phyloP scores from a whole-genome alignment of 2,797 vertebrate species.

The Sparus aurata region DNA sequence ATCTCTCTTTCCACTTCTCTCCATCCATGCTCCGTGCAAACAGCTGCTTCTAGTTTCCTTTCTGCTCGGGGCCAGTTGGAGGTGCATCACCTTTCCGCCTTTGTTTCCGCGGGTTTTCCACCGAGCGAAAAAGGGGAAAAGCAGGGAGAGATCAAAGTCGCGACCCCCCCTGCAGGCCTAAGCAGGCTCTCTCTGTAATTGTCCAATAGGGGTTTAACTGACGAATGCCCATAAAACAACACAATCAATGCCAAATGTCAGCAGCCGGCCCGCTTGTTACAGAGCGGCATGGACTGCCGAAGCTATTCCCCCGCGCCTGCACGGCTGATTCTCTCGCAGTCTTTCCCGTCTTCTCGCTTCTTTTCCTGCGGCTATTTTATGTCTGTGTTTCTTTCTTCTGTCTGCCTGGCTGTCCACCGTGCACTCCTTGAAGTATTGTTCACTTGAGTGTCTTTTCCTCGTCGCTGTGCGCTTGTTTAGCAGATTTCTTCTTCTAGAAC shows the following conservation, averaged over 20 bases:
- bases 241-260: constrained; percentile 77
- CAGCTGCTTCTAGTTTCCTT: constrained; percentile 75
- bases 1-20: neutral
- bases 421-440: neutral
- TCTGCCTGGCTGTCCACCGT: constrained; percentile 15
- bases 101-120: constrained; percentile 63
- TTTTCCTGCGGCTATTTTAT: constrained; percentile 37
- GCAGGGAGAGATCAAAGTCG: constrained; percentile 73
- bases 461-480: neutral
- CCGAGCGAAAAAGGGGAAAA: constrained; percentile 62
- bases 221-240: constrained; percentile 65
- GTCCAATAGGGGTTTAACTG: constrained; percentile 68
- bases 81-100: constrained; percentile 75
- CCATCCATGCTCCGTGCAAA: constrained; percentile 19
- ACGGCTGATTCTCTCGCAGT: constrained; percentile 14
- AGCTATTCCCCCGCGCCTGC: constrained; percentile 28
- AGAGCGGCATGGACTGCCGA: constrained; percentile 22
- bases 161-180: constrained; percentile 34
- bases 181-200: constrained; percentile 64
- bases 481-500: no score
- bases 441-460: neutral
- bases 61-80: constrained; percentile 73
- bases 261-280: constrained; percentile 53
- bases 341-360: constrained; percentile 25
- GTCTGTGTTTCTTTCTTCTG: constrained; percentile 11